A percentile compares a stretch with the other conserved stretches of the same genome.
These are phyloP conservation scores for Phasia obesa DNA, from an alignment of 2,888 invertebrate genomes.

Conservation along the genomic window DNA sequence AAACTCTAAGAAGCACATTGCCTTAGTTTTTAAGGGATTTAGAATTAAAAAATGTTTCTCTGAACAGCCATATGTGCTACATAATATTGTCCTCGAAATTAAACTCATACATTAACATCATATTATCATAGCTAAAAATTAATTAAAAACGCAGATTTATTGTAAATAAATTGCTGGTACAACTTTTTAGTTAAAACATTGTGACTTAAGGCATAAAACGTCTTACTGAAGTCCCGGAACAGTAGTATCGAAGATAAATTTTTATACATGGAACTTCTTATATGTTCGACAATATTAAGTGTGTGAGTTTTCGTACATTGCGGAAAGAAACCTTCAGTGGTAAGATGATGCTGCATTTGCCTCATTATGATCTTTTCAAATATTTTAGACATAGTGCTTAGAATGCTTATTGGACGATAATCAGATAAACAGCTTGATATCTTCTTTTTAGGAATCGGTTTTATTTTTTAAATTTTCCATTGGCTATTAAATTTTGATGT, in stretches of 20 bases:
- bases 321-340: no score
- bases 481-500: neutral
- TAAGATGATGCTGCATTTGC: no score
- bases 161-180: no score
- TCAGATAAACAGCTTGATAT: neutral
- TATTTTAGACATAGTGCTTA: neutral
- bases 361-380: neutral
- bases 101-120: no score
- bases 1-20: no score
- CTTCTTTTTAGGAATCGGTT: neutral
- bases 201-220: neutral
- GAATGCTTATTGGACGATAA: neutral
- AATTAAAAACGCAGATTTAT: no score
- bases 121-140: no score
- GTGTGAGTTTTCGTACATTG: no score
- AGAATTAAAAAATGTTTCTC: neutral
- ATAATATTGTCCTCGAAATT: neutral
- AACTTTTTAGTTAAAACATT: neutral
- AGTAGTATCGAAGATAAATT: neutral
- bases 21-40: constrained; percentile 1
- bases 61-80: neutral
- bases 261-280: neutral
- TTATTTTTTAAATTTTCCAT: neutral
- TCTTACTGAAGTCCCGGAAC: neutral
- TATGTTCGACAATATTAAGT: no score